phyloP scores from a whole-genome alignment of 2,888 invertebrate species.

The Prenolepis imparis region DNA sequence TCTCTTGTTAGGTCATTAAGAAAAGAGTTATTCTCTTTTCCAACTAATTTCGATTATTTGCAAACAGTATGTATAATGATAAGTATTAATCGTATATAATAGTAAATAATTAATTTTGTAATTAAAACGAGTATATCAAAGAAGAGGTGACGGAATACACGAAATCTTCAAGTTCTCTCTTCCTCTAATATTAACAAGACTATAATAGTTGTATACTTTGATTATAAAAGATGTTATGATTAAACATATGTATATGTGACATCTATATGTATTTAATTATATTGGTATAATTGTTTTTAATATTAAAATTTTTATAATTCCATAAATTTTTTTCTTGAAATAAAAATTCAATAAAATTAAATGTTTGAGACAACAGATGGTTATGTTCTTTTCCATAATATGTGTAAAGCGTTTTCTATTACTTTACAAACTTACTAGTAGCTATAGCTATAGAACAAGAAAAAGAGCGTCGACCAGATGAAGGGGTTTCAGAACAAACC shows the following conservation, averaged over 20 bases:
- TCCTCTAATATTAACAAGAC: not conserved
- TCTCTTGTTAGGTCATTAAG: not conserved
- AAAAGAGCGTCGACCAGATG: constrained; percentile 50
- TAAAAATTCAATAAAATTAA: not conserved
- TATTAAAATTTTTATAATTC: constrained; percentile 19
- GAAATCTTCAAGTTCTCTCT: not conserved
- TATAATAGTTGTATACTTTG: not conserved
- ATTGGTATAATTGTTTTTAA: not conserved
- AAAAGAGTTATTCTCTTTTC: constrained; percentile 1
- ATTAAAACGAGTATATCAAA: not conserved
- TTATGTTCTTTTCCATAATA: not conserved
- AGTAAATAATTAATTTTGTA: not conserved
- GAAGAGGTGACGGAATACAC: not conserved
- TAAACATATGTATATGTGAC: not conserved
- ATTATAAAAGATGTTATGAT: constrained; percentile 1
- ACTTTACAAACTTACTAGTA: constrained; percentile 37
- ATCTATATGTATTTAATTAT: not conserved
- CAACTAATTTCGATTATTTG: not conserved
- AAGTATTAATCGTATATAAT: not conserved
- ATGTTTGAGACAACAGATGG: not conserved
- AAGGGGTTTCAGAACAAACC: constrained; percentile 66
- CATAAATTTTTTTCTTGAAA: not conserved
- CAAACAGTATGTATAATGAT: not conserved
- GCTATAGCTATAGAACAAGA: not conserved
- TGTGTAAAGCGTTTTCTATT: constrained; percentile 3